Conservation (phyloP, 2,113 vertebrate genomes). For the Tragelaphus strepsiceros region DNA sequence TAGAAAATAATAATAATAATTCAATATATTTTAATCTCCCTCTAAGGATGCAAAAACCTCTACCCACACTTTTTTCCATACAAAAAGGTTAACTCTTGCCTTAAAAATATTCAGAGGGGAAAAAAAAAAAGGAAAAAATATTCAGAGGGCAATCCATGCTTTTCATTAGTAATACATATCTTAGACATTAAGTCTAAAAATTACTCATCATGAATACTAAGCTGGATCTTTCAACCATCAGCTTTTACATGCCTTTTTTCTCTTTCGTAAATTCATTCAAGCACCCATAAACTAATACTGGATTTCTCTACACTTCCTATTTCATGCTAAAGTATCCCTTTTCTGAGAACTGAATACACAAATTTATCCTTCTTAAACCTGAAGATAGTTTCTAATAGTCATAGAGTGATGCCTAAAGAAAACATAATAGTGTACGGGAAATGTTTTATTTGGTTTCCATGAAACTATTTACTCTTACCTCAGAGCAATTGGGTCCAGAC, state of each 20-base stretch:
- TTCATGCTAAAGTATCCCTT: neutral
- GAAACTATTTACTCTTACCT: neutral
- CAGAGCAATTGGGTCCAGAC: neutral
- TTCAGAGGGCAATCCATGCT: neutral
- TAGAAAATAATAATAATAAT: neutral
- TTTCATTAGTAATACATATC: accelerated
- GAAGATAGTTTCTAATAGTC: neutral
- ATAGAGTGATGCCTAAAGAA: neutral
- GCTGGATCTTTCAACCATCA: neutral
- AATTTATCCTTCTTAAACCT: neutral
- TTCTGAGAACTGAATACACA: neutral
- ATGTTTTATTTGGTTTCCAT: neutral
- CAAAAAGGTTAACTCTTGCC: neutral
- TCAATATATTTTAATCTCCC: neutral
- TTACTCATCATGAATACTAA: neutral
- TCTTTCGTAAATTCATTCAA: neutral
- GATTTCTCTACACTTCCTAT: accelerated
- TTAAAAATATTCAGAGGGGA: neutral
- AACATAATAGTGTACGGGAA: neutral
- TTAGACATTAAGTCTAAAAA: neutral
- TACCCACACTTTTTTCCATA: neutral
- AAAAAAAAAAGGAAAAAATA: neutral
- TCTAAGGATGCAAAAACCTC: neutral
- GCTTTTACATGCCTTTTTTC: neutral
- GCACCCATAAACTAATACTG: neutral